Evolutionary conservation across 2,113 vertebrate genomes (phyloP), one percentile per base, ranked within the genome.

Genomic region (Potamarius usumacintae): DNA sequence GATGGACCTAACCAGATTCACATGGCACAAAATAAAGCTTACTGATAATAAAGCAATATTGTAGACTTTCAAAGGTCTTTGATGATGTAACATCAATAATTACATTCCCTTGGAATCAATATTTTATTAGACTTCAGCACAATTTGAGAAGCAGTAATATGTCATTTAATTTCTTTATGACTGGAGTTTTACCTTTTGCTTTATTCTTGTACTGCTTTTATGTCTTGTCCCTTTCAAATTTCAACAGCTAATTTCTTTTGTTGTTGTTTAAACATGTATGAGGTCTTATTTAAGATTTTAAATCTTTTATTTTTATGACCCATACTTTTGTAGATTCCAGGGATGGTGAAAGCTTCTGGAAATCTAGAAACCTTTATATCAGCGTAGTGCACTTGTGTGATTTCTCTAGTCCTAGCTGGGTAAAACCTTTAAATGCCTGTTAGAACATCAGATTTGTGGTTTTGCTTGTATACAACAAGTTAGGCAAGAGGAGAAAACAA

Each of bases 31-130:
- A 14, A 53, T 79, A 79, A 53, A 55, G 76, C 76, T 55, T 79
- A 14, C 74, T 58, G 60, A 58, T 58, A 76, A 50, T 48, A 48
- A 8, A 76, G 22, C 50, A 69, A 34, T 79, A 79, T 17, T 53
- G 20, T 11, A 57, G 48, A 34, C 76, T 53, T 78, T 86, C 27
- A 72, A 34, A 17, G 5, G 8, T 60, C 5, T 79, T 79, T 85
- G 50, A 80, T 17, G 6, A 30, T 79, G 55, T 30, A 81, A n/a
- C 78, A 58, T 80, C 63, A 55, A 60, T 50, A 27, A 42, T n/a
- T 52, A 65, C 34, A 71, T 71, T 71, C 14, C 50, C 63, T 42
- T 80, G 30, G 71, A 60, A 82, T 86, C 25, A 86, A 86, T 82
- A 27, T 72, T 86, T 34, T 60, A 50, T 79, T 27, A 60, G 15